Base-by-base conservation (phyloP, 2,797 vertebrate species). In the Esox masquinongy region DNA sequence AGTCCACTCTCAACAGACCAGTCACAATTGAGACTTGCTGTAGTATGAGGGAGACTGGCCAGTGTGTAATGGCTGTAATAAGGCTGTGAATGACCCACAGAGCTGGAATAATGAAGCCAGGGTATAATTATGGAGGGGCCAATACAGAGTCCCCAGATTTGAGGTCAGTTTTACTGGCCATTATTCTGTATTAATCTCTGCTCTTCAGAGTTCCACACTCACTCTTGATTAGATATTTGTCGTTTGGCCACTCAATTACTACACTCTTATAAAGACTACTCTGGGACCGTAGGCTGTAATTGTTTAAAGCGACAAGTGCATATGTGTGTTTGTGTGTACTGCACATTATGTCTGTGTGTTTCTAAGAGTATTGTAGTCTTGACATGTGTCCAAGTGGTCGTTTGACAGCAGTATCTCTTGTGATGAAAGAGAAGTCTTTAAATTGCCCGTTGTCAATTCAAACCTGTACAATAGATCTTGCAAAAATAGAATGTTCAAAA, bases 151-250 rank as follows among this genome's bases (percentile, higher is more conserved):
- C 81, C 83, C 61, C 66, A 75, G 84, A 84, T 84, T 81, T 4
- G 59, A 77, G 88, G 82, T 90, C 79, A 86, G 79, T 82, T 74
- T 80, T 51, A 75, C 31, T 80, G 74, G 71, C 85, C 83, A 84
- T 91, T 92, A 89, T 86, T 90, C 74, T 61, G 63, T 80, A 82
- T 88, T 91, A 88, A 90, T 88, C 85, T 80, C 80, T 82, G 74
- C 71, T 82, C 77, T 74, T 77, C 68, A 67, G 50, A 74, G 76
- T 82, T 63, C 74, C 74, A 74, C 81, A 71, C 72, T 4, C 34
- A 59, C 73, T 82, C 84, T 85, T 92, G 83, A 94, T 93, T 91
- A 91, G 83, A 81, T 76, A 88, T 91, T 92, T 83, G 82, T 49
- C 24, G 19, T 85, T 83, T 84, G 76, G 78, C 74, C 85, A 88